Evolutionary conservation across 1,140 invertebrate species (phyloP).

Genomic region (Euwallacea fornicatus): DNA sequence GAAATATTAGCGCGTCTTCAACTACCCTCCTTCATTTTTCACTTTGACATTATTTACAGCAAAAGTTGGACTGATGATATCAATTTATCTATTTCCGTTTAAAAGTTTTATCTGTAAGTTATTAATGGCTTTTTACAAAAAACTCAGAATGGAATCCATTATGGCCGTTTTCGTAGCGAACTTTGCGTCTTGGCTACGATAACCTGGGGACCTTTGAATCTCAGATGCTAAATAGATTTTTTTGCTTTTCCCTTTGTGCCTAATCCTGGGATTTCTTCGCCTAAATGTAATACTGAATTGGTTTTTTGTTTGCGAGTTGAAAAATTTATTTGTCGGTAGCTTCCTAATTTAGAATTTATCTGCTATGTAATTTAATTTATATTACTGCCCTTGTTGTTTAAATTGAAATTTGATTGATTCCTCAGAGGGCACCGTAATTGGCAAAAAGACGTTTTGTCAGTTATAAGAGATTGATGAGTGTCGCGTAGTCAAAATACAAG

Average conservation of each 20-base stretch:
- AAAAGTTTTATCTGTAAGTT: slow-evolving; percentile 3
- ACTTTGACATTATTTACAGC: slow-evolving; percentile 7
- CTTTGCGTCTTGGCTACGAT: not conserved
- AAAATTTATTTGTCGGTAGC: not conserved
- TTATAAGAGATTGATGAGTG: no score
- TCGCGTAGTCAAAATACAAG: no score
- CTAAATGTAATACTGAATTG: no score
- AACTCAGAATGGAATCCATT: slow-evolving; percentile 2
- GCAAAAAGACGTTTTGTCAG: no score
- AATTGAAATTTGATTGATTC: no score
- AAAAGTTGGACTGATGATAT: slow-evolving; percentile 4
- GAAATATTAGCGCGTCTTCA: not conserved
- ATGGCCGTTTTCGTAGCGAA: not conserved
- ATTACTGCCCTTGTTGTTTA: no score
- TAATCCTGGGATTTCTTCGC: not conserved
- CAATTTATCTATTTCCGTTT: slow-evolving; percentile 2
- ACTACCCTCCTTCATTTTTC: not conserved
- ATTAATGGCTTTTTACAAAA: slow-evolving; percentile 3
- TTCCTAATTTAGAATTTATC: not conserved
- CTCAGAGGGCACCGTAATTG: no score
- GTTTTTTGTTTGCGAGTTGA: not conserved
- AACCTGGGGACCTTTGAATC: not conserved
- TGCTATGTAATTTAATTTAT: no score
- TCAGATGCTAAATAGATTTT: not conserved
- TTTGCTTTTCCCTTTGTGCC: not conserved